These are phyloP conservation scores for Schizothorax lantsangensis DNA, from an alignment of 2,797 vertebrate genomes.

Conservation along the genomic window DNA sequence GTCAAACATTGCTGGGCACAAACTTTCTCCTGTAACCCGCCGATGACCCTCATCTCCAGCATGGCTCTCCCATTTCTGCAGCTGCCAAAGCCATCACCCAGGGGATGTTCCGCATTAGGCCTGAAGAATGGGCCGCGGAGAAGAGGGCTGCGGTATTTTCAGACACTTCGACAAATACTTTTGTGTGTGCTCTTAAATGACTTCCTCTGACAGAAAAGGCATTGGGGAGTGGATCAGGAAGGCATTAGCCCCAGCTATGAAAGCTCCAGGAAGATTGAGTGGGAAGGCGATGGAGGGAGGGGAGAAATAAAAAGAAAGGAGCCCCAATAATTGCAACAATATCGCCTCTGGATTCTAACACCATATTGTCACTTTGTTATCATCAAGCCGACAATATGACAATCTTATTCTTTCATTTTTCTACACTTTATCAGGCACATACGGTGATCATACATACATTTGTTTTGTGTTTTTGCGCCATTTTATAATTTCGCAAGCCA, in stretches of 20 bases:
- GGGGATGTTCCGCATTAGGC: constrained; percentile 86
- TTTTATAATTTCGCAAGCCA: constrained; percentile 76
- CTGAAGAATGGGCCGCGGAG: constrained; percentile 79
- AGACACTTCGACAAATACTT: constrained; percentile 84
- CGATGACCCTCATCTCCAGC: constrained; percentile 80
- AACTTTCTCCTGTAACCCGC: constrained; percentile 81
- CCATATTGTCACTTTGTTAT: constrained; percentile 81
- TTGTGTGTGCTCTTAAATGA: constrained; percentile 84
- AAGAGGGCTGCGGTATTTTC: constrained; percentile 79
- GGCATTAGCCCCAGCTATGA: constrained; percentile 79
- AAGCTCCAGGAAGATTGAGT: constrained; percentile 79
- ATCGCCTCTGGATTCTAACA: constrained; percentile 80
- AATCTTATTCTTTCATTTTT: constrained; percentile 63
- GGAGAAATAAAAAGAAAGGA: constrained; percentile 45
- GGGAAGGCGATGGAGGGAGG: constrained; percentile 57
- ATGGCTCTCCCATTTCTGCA: constrained; percentile 84
- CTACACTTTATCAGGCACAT: constrained; percentile 71
- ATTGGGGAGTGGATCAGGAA: constrained; percentile 82
- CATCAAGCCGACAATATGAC: constrained; percentile 81
- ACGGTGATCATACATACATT: not conserved
- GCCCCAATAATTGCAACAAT: constrained; percentile 79
- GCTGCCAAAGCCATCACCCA: constrained; percentile 84
- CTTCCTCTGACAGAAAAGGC: constrained; percentile 78
- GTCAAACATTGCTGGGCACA: constrained; percentile 60
- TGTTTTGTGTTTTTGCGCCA: constrained; percentile 1